These are phyloP conservation scores for Calcarius lapponicus DNA, from an alignment of 2,797 vertebrate genomes.

Conservation along the genomic window DNA sequence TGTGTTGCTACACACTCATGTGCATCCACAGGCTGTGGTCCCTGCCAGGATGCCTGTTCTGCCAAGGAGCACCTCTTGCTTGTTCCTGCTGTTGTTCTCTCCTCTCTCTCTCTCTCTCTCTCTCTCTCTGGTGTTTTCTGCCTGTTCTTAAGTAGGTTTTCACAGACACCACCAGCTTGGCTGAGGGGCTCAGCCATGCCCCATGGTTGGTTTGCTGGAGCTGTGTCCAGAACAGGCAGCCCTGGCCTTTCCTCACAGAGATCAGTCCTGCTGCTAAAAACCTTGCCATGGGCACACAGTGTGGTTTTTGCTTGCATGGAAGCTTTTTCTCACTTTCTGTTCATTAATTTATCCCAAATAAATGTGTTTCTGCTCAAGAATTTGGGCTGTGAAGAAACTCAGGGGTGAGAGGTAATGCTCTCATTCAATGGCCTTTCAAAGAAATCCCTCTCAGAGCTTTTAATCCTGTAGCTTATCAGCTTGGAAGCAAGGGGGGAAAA, in stretches of 20 bases:
- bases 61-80: not conserved
- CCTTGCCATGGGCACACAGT: not conserved
- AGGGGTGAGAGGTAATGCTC: not conserved
- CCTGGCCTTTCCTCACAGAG: not conserved
- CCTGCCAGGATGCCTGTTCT: not conserved
- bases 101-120: not conserved
- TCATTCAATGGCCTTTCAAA: not conserved
- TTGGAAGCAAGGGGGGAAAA: fast-evolving
- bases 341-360: not conserved
- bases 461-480: not conserved
- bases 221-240: not conserved
- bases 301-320: not conserved
- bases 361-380: not conserved
- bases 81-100: fast-evolving
- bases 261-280: not conserved
- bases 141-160: not conserved
- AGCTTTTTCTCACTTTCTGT: not conserved
- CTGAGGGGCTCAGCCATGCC: not conserved
- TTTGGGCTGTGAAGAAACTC: not conserved
- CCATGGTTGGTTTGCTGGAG: not conserved
- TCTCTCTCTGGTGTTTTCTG: not conserved
- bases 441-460: not conserved
- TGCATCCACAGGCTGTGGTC: not conserved
- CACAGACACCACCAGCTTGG: not conserved
- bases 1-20: fast-evolving